Base-by-base conservation (phyloP, 2,888 invertebrate genomes). In the Eledone cirrhosa region DNA sequence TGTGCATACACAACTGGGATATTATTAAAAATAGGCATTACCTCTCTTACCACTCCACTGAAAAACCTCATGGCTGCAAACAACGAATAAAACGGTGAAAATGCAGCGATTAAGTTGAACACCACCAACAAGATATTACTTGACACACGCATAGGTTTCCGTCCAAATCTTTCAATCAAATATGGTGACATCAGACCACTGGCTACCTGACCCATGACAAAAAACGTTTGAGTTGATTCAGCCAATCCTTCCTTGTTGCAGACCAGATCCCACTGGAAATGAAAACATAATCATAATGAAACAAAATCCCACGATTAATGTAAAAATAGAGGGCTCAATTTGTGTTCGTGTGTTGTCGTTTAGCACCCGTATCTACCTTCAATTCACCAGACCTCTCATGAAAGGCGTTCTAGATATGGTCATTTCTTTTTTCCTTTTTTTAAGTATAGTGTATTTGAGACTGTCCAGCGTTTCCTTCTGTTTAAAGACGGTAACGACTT, bases 181-280 rank as follows among this genome's bases (percentile, higher is more conserved):
- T 85, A 81, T 0, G 88, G 84, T 79, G 85, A 85, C 7, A 85
- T 48, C 7, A 86, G 69, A n/a, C 88, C 87, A 0, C 88, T 88
- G 4, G 86, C 77, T 41, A 85, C 85, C 78, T 88, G 87, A 3
- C 89, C 89, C 3, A 83, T 80, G 41, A 84, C 81, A 53, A 87
- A 84, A 59, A 87, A 77, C 0, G 88, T 86, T 82, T 88, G 88
- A 0, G 87, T 84, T 27, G 86, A 82, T 48, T 87, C 85, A 19
- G 85, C 83, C 33, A 86, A 81, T 69, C 85, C 84, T 31, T 85
- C 79, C 29, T 83, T 80, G 19, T 83, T 83, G 79, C 89, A 89
- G 0, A 89, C 88, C 72, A 89, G 80, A 53, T 83, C 82, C 85
- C 85, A 85, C 86, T 86, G 80, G n/a, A 74, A 79, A 19, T 29